Base-by-base conservation (phyloP, 2,797 vertebrate genomes). In the Sebastes trivittatus region DNA sequence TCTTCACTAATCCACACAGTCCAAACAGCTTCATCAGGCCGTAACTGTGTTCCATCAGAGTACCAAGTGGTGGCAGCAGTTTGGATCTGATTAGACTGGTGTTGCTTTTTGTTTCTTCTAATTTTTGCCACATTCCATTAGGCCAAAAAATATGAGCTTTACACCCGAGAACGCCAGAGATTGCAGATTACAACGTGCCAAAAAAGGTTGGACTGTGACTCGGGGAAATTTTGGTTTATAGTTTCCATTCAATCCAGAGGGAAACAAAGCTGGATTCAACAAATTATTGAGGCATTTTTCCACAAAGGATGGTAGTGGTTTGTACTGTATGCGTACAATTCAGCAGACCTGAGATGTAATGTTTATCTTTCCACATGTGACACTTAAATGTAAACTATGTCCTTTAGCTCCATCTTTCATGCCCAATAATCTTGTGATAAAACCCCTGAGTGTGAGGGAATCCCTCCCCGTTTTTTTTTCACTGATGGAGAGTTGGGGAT, bases 231-330 rank as follows among this genome's bases (percentile, higher is more conserved):
- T 75, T 68, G 56, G 54, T 70, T 73, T 58, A 34, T 18, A 75
- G 36, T 77, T 90, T 89, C 84, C 77, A 84, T 23, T 76, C 32
- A 72, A 36, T 75, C 63, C 54, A 38, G 27, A 13, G 36, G 25
- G 83, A 84, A 83, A 75, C 84, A 86, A 86, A 83, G 52, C 68
- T 79, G 63, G 46, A 77, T 73, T 83, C 16, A 75, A 62, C 23
- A 56, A 87, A 77, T 60, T 27, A 76, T 36, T 25, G 54, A 56
- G 59, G 38, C 16, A 62, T 29, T 77, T 81, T 81, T 64, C 68
- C 72, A 69, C 63, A 27, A 30, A 34, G 46, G 38, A 64, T n/a
- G 27, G 36, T n/a, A 18, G 25, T 29, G 54, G 38, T 64, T 65
- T 52, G 23, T 29, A 75, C 69, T 52, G 23, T 34, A 77, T 71